These are phyloP conservation scores for Chaetorhynchus papuensis DNA, from an alignment of 2,113 vertebrate species.

Conservation along the genomic window DNA sequence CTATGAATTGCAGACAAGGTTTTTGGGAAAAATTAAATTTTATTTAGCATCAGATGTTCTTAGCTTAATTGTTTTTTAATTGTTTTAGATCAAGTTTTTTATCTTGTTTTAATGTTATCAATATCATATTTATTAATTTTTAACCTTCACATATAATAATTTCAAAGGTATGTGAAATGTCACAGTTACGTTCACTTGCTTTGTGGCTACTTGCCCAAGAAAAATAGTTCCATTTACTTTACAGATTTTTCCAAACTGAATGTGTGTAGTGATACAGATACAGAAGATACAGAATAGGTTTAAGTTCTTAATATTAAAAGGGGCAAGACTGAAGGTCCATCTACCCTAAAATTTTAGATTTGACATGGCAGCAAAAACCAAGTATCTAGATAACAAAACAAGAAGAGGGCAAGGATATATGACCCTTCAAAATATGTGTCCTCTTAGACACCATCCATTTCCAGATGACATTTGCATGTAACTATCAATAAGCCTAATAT, in stretches of 20 bases:
- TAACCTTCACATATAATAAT: neutral
- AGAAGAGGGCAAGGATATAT: neutral
- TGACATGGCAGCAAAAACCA: neutral
- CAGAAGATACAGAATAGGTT: neutral
- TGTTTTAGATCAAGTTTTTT: neutral
- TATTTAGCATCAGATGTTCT: neutral
- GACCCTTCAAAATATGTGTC: accelerated
- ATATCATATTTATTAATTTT: neutral
- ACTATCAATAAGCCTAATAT: neutral
- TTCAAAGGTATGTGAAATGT: neutral
- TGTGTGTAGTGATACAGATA: neutral
- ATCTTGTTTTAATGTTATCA: neutral
- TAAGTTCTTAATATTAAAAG: neutral
- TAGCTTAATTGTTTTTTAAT: neutral
- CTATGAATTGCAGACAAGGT: neutral
- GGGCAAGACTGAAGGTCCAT: neutral
- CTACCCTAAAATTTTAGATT: neutral
- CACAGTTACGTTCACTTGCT: neutral
- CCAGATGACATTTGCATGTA: neutral
- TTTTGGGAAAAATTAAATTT: neutral
- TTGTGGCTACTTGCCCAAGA: neutral
- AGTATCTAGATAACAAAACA: neutral
- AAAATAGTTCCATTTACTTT: neutral
- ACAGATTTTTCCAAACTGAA: neutral
- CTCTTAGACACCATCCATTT: neutral